Base-by-base conservation (phyloP, 2,797 vertebrate genomes). In the Echeneis naucrates region DNA sequence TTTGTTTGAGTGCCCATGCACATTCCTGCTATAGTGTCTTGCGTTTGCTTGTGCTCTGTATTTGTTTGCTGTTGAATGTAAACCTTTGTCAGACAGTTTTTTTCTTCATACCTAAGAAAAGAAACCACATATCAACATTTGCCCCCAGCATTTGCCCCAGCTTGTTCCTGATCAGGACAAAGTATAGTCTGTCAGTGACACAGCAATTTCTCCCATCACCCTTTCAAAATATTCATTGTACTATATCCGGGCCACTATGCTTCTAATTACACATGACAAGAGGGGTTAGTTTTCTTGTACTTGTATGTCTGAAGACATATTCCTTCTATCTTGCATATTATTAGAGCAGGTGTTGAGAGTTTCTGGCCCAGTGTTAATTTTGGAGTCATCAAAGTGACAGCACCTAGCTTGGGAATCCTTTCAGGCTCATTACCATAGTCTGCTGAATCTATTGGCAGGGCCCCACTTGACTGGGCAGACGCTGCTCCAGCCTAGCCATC, bases 321-420 rank as follows among this genome's bases (percentile, higher is more conserved):
- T 83, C 71, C 56, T 52, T 77, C 85, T 85, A 84, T 88, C 86
- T 81, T 76, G 78, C 82, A 78, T 78, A 85, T 83, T 90, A 89
- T 87, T 90, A 80, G 75, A 89, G 88, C 84, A 89, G 88, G 88
- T 91, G 88, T 82, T 80, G 77, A 85, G 86, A 78, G 82, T 88
- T 87, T 89, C 81, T 58, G 47, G 78, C 32, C 33, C 84, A n/a
- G 58, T 69, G 86, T 91, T 93, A 87, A 91, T 93, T 91, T 90
- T 61, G 66, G 83, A 89, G 81, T 89, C 69, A 71, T 90, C 89
- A 92, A 90, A 88, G 82, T 91, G 92, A 92, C 91, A 89, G 80
- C 75, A 2, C 61, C 48, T 81, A 84, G 86, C 87, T 79, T 66
- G 85, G 88, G 87, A 91, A 90, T 91, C 75, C 85, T 91, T 86